These are phyloP conservation scores for Arvicanthis niloticus DNA, from an alignment of 2,113 vertebrate genomes.

Conservation along the genomic window DNA sequence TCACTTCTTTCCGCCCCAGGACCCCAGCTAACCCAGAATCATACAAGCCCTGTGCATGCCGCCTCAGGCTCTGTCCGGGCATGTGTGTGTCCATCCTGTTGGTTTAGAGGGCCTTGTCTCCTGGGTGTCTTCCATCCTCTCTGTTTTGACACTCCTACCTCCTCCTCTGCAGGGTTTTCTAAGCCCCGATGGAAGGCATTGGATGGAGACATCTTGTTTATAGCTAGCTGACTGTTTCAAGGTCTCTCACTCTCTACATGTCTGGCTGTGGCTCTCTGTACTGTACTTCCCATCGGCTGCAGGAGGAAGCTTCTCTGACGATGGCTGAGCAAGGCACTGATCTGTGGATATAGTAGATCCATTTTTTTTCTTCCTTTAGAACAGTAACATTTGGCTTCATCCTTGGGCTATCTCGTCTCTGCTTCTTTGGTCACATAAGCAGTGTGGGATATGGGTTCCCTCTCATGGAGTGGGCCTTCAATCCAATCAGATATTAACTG, in stretches of 20 bases:
- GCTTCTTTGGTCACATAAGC: neutral
- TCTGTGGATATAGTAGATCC: neutral
- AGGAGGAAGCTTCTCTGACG: neutral
- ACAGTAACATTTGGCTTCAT: neutral
- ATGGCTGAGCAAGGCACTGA: neutral
- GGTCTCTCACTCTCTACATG: neutral
- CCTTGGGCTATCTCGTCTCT: neutral
- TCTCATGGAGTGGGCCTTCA: neutral
- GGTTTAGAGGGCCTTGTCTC: neutral
- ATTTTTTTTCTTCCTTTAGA: no score
- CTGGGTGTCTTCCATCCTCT: neutral
- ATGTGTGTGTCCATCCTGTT: accelerated
- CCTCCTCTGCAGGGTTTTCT: neutral
- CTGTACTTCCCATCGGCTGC: neutral
- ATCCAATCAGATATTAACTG: neutral
- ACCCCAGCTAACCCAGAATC: neutral
- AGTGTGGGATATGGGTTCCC: neutral
- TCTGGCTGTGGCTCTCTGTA: neutral
- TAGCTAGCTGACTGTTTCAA: neutral
- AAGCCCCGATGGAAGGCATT: neutral
- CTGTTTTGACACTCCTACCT: neutral
- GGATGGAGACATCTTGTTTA: neutral
- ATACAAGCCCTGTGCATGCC: neutral
- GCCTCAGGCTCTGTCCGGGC: neutral
- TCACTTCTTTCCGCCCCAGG: neutral